These are phyloP conservation scores for Epizoanthus fatuus DNA, from an alignment of 92 coral and sea anemone species.

Conservation along the genomic window DNA sequence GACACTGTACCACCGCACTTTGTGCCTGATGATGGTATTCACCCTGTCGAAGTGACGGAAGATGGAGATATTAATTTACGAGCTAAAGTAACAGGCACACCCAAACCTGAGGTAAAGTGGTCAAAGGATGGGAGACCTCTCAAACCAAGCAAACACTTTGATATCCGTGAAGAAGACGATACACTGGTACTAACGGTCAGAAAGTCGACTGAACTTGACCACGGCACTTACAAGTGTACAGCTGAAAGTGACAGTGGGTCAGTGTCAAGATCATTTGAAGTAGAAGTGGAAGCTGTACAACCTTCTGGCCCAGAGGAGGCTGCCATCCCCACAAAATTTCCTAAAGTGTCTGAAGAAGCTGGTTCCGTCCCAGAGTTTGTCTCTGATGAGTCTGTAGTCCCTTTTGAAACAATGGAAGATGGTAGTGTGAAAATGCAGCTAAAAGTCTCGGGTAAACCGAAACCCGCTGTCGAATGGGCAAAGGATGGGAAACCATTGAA, in stretches of 20 bases:
- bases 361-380: constrained; percentile 11
- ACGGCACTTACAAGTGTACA: constrained; percentile 60
- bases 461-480: constrained; percentile 54
- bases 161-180: constrained; percentile 11
- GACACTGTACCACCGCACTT: constrained; percentile 70
- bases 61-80: constrained; percentile 39
- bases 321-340: neutral
- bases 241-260: constrained; percentile 53
- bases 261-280: constrained; percentile 64
- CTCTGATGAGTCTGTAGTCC: constrained; percentile 17
- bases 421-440: constrained; percentile 49
- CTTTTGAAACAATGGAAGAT: constrained; percentile 33
- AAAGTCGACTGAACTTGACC: constrained; percentile 28
- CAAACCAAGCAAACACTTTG: constrained; percentile 42
- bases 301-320: neutral
- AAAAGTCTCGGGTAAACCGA: constrained; percentile 54
- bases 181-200: constrained; percentile 11
- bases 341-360: constrained; percentile 45
- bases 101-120: constrained; percentile 61
- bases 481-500: constrained; percentile 40
- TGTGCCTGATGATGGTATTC: constrained; percentile 49
- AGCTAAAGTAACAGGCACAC: constrained; percentile 45
- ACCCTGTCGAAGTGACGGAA: constrained; percentile 40
- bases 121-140: constrained; percentile 67
- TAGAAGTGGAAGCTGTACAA: constrained; percentile 37